These are phyloP conservation scores for Hyperoplus lanceolatus DNA, from an alignment of 2,797 vertebrate species.

Conservation along the genomic window DNA sequence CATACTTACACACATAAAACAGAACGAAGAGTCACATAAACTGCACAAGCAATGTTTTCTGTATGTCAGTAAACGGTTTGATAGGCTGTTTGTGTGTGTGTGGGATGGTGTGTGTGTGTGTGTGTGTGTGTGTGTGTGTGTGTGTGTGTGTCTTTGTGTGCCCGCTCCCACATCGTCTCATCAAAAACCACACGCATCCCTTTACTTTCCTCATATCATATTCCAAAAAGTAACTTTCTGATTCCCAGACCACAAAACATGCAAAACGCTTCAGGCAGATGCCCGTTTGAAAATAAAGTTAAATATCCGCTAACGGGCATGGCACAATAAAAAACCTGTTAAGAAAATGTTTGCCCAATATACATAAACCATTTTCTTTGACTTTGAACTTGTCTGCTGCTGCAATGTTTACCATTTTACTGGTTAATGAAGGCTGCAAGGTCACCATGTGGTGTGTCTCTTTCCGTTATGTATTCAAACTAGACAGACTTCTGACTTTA, in stretches of 20 bases:
- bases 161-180: background rate
- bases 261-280: background rate
- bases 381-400: constrained; percentile 39
- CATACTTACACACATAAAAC: background rate
- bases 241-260: background rate
- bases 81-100: no score
- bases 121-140: background rate
- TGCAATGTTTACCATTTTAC: constrained; percentile 52
- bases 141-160: constrained; percentile 1
- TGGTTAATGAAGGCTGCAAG: constrained; percentile 60
- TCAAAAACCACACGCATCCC: background rate
- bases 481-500: constrained; percentile 27
- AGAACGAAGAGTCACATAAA: background rate
- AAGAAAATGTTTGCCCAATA: constrained; percentile 17
- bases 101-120: background rate
- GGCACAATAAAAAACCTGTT: constrained; percentile 36
- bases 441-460: constrained; percentile 25
- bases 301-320: constrained; percentile 7
- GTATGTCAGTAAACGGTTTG: no score
- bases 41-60: background rate
- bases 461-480: constrained; percentile 42
- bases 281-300: background rate
- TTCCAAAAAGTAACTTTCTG: background rate
- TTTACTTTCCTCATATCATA: background rate
- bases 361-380: constrained; percentile 5